These are phyloP conservation scores for Trichacis sp. DNA, from an alignment of 2,888 invertebrate genomes.

Conservation along the genomic window DNA sequence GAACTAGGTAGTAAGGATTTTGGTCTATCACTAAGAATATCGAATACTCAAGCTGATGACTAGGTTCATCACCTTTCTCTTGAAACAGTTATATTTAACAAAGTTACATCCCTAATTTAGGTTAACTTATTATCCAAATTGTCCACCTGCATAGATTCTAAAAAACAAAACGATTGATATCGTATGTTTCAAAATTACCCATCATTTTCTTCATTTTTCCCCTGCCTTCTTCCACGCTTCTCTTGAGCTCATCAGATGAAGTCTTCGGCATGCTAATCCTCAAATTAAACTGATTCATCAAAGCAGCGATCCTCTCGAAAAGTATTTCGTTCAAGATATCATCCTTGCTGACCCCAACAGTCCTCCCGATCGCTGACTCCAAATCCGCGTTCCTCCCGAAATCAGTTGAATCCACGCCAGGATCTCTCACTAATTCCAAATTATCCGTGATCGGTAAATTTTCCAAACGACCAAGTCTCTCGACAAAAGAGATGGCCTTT, in stretches of 20 bases:
- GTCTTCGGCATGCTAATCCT: constrained; percentile 83
- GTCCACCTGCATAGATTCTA: too few species aligned
- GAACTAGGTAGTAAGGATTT: too few species aligned
- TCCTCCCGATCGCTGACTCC: constrained; percentile 77
- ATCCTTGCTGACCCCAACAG: constrained; percentile 76
- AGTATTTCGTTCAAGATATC: constrained; percentile 78
- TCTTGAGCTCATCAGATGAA: constrained; percentile 76
- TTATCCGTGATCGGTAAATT: constrained; percentile 76
- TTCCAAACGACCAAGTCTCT: constrained; percentile 80
- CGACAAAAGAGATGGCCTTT: constrained; percentile 84
- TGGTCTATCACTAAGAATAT: too few species aligned
- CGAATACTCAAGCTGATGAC: too few species aligned
- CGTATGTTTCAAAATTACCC: constrained; percentile 71
- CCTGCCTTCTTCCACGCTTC: constrained; percentile 83
- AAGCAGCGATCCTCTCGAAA: constrained; percentile 78
- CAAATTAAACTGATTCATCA: constrained; percentile 81
- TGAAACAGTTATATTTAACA: too few species aligned
- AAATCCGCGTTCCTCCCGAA: constrained; percentile 68
- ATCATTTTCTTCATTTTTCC: constrained; percentile 93
- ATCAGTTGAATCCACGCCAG: constrained; percentile 68
- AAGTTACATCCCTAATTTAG: too few species aligned
- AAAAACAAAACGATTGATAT: too few species aligned
- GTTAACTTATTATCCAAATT: too few species aligned
- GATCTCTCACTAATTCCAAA: constrained; percentile 75
- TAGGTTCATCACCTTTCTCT: too few species aligned